Evolutionary conservation across 2,113 vertebrate genomes (phyloP).

Genomic region (Notothenia rossii): DNA sequence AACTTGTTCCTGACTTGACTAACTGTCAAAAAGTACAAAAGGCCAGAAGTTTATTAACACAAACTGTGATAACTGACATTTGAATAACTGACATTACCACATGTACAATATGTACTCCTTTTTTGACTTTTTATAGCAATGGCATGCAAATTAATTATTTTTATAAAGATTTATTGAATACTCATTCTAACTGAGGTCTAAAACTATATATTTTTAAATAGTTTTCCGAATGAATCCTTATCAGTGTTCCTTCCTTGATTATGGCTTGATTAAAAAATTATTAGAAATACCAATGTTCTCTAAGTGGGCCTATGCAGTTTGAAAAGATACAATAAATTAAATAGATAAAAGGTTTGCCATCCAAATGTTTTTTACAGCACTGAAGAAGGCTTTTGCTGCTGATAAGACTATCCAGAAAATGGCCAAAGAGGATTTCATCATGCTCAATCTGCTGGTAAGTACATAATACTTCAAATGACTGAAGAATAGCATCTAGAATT

Average conservation of each 20-base stretch:
- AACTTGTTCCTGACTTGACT: not conserved
- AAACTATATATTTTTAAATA: too few relatives aligned
- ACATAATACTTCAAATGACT: not conserved
- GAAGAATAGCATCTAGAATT: not conserved
- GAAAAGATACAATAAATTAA: too few relatives aligned
- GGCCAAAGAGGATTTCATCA: slow-evolving; percentile 90
- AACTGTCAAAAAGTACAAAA: not conserved
- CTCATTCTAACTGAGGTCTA: too few relatives aligned
- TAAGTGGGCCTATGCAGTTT: too few relatives aligned
- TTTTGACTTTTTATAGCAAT: not conserved
- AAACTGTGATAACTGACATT: not conserved
- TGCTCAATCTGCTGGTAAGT: slow-evolving; percentile 91
- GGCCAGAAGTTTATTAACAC: not conserved
- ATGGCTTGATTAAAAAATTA: too few relatives aligned
- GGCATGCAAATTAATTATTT: too few relatives aligned
- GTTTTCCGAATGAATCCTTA: not conserved
- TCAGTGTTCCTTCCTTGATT: not conserved
- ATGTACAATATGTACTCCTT: not conserved
- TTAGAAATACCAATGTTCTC: too few relatives aligned
- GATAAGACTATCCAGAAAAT: slow-evolving; percentile 87
- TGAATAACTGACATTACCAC: not conserved
- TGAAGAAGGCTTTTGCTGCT: slow-evolving; percentile 89
- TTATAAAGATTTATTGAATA: too few relatives aligned
- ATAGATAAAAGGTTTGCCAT: not conserved
- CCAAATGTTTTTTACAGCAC: slow-evolving; percentile 74